These are phyloP conservation scores for Salvator merianae DNA, from an alignment of 2,113 vertebrate species.

Conservation along the genomic window DNA sequence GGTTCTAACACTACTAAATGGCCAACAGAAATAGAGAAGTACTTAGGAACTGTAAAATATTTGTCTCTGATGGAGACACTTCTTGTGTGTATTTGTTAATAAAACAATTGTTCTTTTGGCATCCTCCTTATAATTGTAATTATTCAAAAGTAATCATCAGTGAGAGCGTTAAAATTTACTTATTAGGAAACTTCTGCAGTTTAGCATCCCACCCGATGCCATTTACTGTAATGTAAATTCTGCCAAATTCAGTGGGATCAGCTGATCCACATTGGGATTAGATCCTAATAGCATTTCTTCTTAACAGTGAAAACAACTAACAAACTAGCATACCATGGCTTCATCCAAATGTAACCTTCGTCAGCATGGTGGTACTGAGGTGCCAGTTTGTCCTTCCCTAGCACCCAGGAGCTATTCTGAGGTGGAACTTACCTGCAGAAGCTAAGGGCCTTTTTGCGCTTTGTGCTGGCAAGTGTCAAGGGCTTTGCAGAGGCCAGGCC, in stretches of 20 bases:
- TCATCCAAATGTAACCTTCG: too few species aligned
- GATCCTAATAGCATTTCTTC: constrained; percentile 2
- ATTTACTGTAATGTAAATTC: constrained; percentile 9
- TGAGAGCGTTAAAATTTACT: constrained; percentile 19
- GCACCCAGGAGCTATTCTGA: too few species aligned
- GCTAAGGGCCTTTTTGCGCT: too few species aligned
- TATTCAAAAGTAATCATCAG: constrained; percentile 7
- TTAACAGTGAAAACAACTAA: constrained; percentile 18
- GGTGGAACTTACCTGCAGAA: too few species aligned
- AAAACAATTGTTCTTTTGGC: constrained; percentile 14
- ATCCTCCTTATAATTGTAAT: constrained; percentile 1
- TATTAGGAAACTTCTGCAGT: constrained; percentile 6
- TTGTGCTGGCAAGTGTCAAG: too few species aligned
- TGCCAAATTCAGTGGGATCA: background rate
- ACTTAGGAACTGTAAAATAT: constrained; percentile 3
- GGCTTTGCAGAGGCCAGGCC: too few species aligned
- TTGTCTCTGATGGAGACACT: constrained; percentile 1
- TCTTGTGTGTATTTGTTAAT: constrained; percentile 4
- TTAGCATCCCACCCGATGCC: constrained; percentile 6
- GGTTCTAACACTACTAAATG: background rate
- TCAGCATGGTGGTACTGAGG: too few species aligned
- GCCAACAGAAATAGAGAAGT: background rate
- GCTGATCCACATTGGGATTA: background rate
- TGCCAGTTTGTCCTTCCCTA: too few species aligned
- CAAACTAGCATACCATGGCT: too few species aligned